Evolutionary conservation across 2,113 vertebrate genomes (phyloP).

Genomic region (Cephalopholis sonnerati): DNA sequence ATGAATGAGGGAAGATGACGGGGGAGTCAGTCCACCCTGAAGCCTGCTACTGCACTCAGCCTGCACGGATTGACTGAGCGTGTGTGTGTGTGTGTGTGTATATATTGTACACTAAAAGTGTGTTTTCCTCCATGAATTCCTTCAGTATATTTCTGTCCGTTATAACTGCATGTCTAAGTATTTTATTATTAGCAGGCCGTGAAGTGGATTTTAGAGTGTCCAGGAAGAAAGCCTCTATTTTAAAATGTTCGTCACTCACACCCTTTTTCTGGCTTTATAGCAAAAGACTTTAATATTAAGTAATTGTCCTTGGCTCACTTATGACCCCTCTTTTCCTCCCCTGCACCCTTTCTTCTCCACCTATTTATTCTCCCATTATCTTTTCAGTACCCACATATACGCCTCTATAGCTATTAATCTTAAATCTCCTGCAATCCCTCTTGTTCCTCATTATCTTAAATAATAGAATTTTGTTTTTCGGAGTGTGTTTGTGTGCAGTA

Average conservation of each 20-base stretch:
- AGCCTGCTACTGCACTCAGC: slow-evolving; percentile 34
- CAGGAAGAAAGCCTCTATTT: slow-evolving; percentile 12
- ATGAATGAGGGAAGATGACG: slow-evolving; percentile 76
- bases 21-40: slow-evolving; percentile 45
- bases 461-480: neutral
- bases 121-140: neutral
- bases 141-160: slow-evolving; percentile 20
- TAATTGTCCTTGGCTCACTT: slow-evolving; percentile 3
- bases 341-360: neutral
- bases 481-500: neutral
- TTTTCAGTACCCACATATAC: neutral
- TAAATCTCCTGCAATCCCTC: neutral
- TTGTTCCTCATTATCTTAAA: neutral
- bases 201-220: neutral
- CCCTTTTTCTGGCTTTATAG: slow-evolving; percentile 18
- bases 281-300: neutral
- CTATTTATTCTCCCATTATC: neutral
- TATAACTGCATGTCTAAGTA: slow-evolving; percentile 10
- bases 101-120: neutral
- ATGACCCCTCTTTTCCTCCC: neutral
- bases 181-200: slow-evolving; percentile 28
- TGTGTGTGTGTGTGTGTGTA: slow-evolving; percentile 9
- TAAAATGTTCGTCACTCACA: slow-evolving; percentile 17
- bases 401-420: neutral
- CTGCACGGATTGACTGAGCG: slow-evolving; percentile 3